Percentiles rank a stretch among this genome's conserved stretches.
Conservation (phyloP, 2,888 invertebrate species). For the Heliconius charithonia region DNA sequence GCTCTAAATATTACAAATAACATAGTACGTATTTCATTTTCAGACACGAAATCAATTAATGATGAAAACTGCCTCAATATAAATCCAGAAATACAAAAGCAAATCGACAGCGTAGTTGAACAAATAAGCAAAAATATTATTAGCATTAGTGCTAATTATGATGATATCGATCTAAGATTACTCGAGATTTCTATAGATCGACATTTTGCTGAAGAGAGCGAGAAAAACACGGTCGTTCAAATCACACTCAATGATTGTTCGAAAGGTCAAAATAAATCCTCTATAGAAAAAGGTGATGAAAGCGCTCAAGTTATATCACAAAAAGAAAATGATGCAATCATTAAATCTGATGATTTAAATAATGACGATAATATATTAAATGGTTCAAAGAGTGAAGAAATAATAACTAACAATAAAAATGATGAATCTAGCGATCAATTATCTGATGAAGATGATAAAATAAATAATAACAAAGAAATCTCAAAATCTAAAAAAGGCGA, state of each 20-base stretch:
- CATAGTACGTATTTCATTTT: conserved; percentile 7
- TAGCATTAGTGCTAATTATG: conserved; percentile 13
- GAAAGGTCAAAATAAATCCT: neutral
- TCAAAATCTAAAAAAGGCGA: neutral
- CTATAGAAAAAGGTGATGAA: neutral
- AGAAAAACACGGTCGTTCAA: conserved; percentile 24
- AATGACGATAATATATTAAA: neutral
- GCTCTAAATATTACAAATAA: neutral
- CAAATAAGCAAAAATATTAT: conserved; percentile 22
- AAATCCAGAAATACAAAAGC: conserved; percentile 6
- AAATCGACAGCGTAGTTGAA: conserved; percentile 23
- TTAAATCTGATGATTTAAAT: neutral
- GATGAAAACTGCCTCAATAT: conserved; percentile 28
- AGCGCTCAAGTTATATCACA: neutral
- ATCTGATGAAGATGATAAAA: neutral
- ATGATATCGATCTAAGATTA: conserved; percentile 27
- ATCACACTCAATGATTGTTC: conserved; percentile 31
- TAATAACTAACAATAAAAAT: neutral
- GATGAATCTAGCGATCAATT: neutral
- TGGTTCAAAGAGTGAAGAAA: neutral
- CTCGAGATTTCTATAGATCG: conserved; percentile 23
- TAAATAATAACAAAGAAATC: neutral
- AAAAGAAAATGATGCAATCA: neutral
- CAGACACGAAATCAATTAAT: conserved; percentile 10
- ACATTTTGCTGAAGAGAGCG: conserved; percentile 20